Conservation (phyloP, 2,888 invertebrate genomes). For the Apodemia mormo region DNA sequence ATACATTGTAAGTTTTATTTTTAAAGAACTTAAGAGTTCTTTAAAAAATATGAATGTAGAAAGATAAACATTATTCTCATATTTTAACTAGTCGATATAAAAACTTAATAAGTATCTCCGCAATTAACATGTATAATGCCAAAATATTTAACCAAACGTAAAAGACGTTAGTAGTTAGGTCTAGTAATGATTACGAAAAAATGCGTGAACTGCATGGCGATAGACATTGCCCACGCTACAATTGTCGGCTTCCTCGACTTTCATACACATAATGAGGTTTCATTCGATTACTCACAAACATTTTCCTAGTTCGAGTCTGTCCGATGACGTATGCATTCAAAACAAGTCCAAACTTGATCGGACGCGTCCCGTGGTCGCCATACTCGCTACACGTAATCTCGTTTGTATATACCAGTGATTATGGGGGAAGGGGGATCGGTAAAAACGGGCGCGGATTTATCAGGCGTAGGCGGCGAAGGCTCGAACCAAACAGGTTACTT, state of each 20-base stretch:
- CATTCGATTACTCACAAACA: neutral
- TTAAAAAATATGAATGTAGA: too few relatives aligned
- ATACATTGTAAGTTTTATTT: too few relatives aligned
- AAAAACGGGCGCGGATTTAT: slow-evolving; percentile 72
- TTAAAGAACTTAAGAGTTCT: too few relatives aligned
- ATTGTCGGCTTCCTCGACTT: slow-evolving; percentile 20
- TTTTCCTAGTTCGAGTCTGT: slow-evolving; percentile 26
- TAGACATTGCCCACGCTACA: slow-evolving; percentile 33
- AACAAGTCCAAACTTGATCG: slow-evolving; percentile 68
- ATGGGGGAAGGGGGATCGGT: slow-evolving; percentile 43
- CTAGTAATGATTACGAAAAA: slow-evolving; percentile 10
- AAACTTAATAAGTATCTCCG: neutral
- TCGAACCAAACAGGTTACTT: slow-evolving; percentile 71
- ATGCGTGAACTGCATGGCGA: slow-evolving; percentile 24
- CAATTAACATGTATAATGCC: neutral
- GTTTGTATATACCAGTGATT: slow-evolving; percentile 37
- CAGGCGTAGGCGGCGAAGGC: slow-evolving; percentile 69
- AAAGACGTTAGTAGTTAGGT: neutral
- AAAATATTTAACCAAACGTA: neutral
- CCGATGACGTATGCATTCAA: slow-evolving; percentile 40
- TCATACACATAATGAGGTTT: neutral
- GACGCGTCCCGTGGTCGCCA: slow-evolving; percentile 47
- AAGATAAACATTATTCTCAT: neutral
- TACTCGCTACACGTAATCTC: slow-evolving; percentile 38
- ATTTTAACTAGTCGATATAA: neutral